Conservation (phyloP, 1,140 invertebrate genomes). For the Schlechtendalia chinensis region DNA sequence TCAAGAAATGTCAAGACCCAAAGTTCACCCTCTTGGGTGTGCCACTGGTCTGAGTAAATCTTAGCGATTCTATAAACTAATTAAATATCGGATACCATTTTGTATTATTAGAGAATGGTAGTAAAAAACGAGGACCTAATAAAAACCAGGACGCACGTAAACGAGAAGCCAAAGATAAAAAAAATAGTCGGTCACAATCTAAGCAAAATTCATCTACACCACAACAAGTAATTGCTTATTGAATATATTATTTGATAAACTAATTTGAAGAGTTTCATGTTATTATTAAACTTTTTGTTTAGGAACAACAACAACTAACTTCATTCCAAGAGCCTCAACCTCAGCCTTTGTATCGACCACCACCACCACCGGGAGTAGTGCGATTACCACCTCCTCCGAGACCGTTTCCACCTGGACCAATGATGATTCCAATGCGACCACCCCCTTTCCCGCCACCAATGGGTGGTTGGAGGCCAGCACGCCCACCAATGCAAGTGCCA, state of each 20-base stretch:
- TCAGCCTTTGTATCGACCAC: conserved; percentile 14
- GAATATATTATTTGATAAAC: too few species aligned
- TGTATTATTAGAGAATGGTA: conserved; percentile 18
- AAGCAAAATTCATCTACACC: conserved; percentile 15
- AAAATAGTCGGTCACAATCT: conserved; percentile 25
- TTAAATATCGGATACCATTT: background rate
- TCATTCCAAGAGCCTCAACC: conserved; percentile 22
- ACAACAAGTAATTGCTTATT: conserved; percentile 6
- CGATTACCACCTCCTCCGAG: conserved; percentile 15
- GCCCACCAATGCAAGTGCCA: conserved; percentile 19
- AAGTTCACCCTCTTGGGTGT: too few species aligned
- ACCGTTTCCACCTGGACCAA: conserved; percentile 19
- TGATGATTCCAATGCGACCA: conserved; percentile 28
- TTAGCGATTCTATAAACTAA: background rate
- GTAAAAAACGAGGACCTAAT: conserved; percentile 5
- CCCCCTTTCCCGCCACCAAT: conserved; percentile 32
- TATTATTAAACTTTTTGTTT: background rate
- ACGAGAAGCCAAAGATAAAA: conserved; percentile 34
- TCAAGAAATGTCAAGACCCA: too few species aligned
- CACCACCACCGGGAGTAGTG: conserved; percentile 27
- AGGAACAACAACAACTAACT: conserved; percentile 31
- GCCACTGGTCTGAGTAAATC: too few species aligned
- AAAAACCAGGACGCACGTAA: conserved; percentile 32
- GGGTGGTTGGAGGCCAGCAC: conserved; percentile 23
- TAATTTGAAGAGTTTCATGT: conserved; percentile 4